Evolutionary conservation across 23 tunicate species (phyloP).

Genomic region (Trididemnum miniatum): DNA sequence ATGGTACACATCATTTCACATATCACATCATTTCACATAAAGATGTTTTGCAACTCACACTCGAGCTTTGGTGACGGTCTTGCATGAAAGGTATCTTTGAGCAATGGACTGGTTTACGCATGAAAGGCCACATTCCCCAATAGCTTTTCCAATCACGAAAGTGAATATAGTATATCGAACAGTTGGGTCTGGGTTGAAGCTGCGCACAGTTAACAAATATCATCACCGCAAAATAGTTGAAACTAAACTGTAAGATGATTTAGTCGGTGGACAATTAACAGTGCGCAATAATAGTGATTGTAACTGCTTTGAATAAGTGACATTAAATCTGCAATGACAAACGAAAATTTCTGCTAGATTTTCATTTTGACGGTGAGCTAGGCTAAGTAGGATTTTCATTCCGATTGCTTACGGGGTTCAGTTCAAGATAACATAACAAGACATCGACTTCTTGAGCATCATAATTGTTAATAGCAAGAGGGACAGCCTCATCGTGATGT

Average conservation of each 20-base stretch:
- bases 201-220: not conserved
- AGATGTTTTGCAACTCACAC: slow-evolving; percentile 43
- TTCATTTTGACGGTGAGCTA: too few relatives aligned
- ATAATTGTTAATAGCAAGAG: too few relatives aligned
- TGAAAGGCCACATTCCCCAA: not conserved
- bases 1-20: too few relatives aligned
- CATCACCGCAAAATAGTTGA: not conserved
- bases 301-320: too few relatives aligned
- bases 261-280: not conserved
- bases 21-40: too few relatives aligned
- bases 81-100: slow-evolving; percentile 47
- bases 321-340: too few relatives aligned
- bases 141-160: slow-evolving; percentile 1
- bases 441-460: not conserved
- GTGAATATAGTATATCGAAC: slow-evolving; percentile 33
- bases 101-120: not conserved
- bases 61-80: slow-evolving; percentile 30
- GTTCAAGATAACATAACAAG: not conserved
- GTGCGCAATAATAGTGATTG: too few relatives aligned
- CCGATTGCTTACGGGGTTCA: not conserved
- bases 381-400: too few relatives aligned
- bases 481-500: too few relatives aligned
- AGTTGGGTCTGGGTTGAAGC: slow-evolving; percentile 42
- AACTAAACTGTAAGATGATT: not conserved
- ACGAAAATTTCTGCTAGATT: too few relatives aligned